Percentiles rank a stretch among this genome's conserved stretches.
phyloP scores from a whole-genome alignment of 2,113 vertebrate genomes.

The Excalfactoria chinensis region DNA sequence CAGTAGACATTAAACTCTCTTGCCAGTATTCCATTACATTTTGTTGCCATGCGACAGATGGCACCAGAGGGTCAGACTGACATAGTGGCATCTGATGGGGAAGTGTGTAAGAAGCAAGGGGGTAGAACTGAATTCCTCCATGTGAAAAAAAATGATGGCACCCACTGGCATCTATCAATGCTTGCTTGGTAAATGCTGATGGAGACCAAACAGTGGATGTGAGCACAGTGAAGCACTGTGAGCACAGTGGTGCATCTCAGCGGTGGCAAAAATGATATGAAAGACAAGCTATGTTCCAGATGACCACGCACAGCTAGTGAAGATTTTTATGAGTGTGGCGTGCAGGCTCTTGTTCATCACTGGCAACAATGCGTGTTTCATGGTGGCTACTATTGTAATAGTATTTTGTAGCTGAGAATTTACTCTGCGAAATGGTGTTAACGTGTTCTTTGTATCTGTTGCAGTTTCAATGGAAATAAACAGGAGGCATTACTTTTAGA shows the following conservation, averaged over 20 bases:
- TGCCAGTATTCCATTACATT: not conserved
- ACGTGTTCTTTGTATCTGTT: too few species aligned
- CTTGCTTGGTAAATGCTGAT: not conserved
- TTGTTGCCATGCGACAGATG: not conserved
- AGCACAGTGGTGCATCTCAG: not conserved
- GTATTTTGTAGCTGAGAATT: too few species aligned
- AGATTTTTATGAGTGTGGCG: too few species aligned
- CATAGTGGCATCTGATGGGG: not conserved
- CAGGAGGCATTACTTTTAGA: not conserved
- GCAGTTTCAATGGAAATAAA: not conserved
- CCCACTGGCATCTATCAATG: not conserved
- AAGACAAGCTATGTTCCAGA: not conserved
- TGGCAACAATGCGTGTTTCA: not conserved
- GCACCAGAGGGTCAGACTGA: not conserved
- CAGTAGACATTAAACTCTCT: not conserved
- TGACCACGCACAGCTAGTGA: not conserved
- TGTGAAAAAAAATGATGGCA: not conserved
- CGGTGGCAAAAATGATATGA: not conserved
- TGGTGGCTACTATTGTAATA: not conserved
- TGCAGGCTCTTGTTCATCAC: too few species aligned
- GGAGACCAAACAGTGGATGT: not conserved
- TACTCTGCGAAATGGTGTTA: too few species aligned
- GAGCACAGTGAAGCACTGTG: not conserved
- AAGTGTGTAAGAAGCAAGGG: not conserved
- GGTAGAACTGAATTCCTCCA: not conserved